These are phyloP conservation scores for Microcebus lehilahytsara DNA, from an alignment of 2,113 vertebrate genomes.

Conservation along the genomic window DNA sequence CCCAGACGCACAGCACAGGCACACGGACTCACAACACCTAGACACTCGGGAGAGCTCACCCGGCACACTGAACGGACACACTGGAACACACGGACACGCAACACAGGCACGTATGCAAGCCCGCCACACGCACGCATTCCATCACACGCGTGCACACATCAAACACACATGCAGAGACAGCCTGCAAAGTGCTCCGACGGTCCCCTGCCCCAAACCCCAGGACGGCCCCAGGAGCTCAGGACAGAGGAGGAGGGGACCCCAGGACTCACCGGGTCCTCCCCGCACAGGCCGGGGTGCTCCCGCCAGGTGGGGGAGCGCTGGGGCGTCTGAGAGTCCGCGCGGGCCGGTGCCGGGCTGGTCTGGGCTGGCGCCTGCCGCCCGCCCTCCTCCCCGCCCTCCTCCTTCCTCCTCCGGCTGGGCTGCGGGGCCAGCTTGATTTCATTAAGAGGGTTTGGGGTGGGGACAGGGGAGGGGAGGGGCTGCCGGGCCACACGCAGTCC, in stretches of 20 bases:
- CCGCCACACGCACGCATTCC: rapidly evolving
- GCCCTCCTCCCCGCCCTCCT: neutral
- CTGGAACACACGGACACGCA: rapidly evolving
- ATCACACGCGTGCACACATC: neutral
- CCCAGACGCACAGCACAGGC: neutral
- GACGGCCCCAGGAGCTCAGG: no score
- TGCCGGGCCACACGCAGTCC: conserved; percentile 67
- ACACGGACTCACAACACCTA: no score
- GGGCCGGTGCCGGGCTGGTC: neutral
- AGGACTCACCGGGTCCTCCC: conserved; percentile 57
- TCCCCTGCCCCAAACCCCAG: neutral
- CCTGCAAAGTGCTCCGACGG: rapidly evolving
- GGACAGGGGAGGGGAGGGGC: conserved; percentile 74
- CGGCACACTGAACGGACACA: rapidly evolving
- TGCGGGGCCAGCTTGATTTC: conserved; percentile 90
- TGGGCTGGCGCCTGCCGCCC: neutral
- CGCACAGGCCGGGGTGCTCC: neutral
- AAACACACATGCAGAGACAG: neutral
- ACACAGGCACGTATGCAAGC: rapidly evolving
- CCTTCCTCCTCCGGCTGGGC: neutral
- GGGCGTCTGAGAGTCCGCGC: neutral
- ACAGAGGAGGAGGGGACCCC: neutral
- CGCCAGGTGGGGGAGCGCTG: conserved; percentile 11
- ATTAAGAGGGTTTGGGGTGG: conserved; percentile 88
- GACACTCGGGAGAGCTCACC: neutral